Conservation (phyloP, 1,140 invertebrate genomes). For the Cyphomyrmex costatus region DNA sequence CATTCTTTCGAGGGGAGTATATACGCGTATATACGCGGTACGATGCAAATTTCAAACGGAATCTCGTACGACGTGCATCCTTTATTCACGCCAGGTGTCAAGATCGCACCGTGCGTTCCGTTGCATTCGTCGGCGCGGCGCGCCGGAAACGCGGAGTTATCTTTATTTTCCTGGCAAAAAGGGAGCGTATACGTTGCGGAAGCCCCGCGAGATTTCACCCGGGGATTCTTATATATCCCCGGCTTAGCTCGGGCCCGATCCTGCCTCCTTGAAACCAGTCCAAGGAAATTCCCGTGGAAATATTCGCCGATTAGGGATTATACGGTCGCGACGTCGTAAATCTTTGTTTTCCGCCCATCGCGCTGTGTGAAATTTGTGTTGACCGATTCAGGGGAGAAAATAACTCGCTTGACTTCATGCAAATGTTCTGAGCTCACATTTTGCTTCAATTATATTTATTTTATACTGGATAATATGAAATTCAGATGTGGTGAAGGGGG, state of each 20-base stretch:
- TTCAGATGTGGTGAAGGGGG: background rate
- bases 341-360: constrained; percentile 8
- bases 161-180: constrained; percentile 29
- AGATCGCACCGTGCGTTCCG: constrained; percentile 9
- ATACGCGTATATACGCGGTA: background rate
- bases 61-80: constrained; percentile 45
- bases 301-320: constrained; percentile 50
- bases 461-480: background rate
- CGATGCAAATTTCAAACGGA: constrained; percentile 58
- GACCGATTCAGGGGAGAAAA: background rate
- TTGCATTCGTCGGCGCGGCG: background rate
- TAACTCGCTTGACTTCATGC: background rate
- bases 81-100: constrained; percentile 45
- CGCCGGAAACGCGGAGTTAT: constrained; percentile 58
- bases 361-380: background rate
- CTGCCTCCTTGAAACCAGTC: constrained; percentile 15
- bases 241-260: constrained; percentile 11
- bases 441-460: background rate
- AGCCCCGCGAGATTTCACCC: constrained; percentile 39
- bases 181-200: background rate
- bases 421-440: background rate
- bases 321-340: constrained; percentile 20
- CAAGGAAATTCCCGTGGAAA: constrained; percentile 26
- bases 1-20: constrained; percentile 30
- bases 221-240: constrained; percentile 18